Conservation (phyloP, 2,113 vertebrate species). For the Arenaria interpres region DNA sequence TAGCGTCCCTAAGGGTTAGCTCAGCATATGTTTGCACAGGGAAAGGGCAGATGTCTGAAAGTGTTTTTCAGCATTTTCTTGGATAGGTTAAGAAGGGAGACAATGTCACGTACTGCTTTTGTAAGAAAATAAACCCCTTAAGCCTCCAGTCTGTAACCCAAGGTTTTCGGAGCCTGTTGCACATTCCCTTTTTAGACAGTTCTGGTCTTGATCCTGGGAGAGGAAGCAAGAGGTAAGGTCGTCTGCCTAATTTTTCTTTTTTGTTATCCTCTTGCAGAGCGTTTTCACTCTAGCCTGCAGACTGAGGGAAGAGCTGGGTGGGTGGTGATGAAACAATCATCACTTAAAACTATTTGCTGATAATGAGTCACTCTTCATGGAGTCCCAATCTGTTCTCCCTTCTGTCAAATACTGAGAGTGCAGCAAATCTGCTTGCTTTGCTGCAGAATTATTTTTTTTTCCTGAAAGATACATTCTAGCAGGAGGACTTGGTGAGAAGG, state of each 20-base stretch:
- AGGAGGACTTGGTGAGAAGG: background rate
- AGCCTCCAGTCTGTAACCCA: background rate
- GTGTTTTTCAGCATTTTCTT: background rate
- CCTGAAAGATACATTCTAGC: background rate
- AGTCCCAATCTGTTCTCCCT: constrained; percentile 65
- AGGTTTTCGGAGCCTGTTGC: background rate
- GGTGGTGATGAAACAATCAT: constrained; percentile 61
- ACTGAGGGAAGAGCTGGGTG: constrained; percentile 44
- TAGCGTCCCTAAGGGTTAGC: constrained; percentile 14
- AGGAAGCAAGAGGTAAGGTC: constrained; percentile 8
- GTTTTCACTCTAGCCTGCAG: constrained; percentile 11
- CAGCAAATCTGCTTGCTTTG: constrained; percentile 17
- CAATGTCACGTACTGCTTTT: background rate
- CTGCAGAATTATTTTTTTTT: background rate
- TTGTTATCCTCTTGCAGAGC: background rate
- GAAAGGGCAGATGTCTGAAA: constrained; percentile 11
- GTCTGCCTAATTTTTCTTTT: background rate
- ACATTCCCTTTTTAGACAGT: background rate
- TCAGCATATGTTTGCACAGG: constrained; percentile 51
- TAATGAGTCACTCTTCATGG: constrained; percentile 65
- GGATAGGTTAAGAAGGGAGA: background rate
- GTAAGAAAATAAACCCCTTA: background rate
- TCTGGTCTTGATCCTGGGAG: background rate
- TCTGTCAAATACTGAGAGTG: constrained; percentile 39
- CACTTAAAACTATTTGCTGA: constrained; percentile 66